A percentile compares a stretch with the other conserved stretches of the same genome.
These are phyloP conservation scores for Eristalinus aeneus DNA, from an alignment of 2,888 invertebrate species.

Conservation along the genomic window DNA sequence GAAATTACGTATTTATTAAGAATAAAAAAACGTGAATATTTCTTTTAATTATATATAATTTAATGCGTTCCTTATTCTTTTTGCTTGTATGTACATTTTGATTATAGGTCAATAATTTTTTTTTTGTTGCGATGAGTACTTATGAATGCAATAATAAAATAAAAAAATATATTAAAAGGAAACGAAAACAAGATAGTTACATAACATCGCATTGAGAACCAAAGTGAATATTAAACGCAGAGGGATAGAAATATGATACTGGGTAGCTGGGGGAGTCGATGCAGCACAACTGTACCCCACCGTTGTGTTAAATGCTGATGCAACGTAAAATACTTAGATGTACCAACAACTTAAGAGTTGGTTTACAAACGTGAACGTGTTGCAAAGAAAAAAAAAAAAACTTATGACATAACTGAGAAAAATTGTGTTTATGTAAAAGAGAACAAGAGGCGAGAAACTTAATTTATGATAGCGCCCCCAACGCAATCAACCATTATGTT, in stretches of 20 bases:
- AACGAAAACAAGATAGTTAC: not conserved
- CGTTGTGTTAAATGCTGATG: not conserved
- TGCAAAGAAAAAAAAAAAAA: not conserved
- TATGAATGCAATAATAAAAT: slow-evolving; percentile 26
- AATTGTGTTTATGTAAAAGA: not conserved
- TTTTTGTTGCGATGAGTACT: slow-evolving; percentile 30
- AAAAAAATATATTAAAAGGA: not conserved
- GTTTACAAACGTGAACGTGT: slow-evolving; percentile 1
- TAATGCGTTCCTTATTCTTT: not conserved
- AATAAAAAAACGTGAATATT: slow-evolving; percentile 22
- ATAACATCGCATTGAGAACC: slow-evolving; percentile 11
- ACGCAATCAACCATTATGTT: not conserved
- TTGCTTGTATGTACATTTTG: slow-evolving; percentile 46
- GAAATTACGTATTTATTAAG: slow-evolving; percentile 43
- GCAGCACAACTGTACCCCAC: not conserved
- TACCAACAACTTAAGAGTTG: not conserved
- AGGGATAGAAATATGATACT: slow-evolving; percentile 15
- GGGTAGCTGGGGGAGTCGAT: slow-evolving; percentile 5
- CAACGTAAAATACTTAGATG: slow-evolving; percentile 17
- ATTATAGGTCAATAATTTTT: slow-evolving; percentile 40
- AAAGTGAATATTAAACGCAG: not conserved
- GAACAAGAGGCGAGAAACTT: not conserved
- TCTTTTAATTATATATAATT: slow-evolving; percentile 26
- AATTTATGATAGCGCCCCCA: not conserved
- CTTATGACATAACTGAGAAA: slow-evolving; percentile 32